Evolutionary conservation across 2,113 vertebrate genomes (phyloP).

Genomic region (Geothlypis trichas): DNA sequence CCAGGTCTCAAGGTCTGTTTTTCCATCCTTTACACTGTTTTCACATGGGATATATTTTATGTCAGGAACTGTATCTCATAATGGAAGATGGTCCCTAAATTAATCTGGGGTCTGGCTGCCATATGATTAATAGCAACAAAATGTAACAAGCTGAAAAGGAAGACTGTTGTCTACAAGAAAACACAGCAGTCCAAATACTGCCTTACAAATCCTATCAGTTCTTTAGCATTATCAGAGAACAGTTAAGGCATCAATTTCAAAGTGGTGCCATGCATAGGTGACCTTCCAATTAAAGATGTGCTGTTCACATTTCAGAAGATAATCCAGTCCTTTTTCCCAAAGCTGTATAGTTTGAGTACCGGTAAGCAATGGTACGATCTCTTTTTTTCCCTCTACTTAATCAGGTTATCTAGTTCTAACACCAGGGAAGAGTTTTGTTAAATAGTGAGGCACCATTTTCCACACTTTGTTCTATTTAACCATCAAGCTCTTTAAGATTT

Average conservation of each 20-base stretch:
- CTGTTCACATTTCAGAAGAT: background rate
- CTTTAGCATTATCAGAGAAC: background rate
- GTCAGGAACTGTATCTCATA: accelerated
- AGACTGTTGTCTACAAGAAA: background rate
- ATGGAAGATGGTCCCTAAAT: background rate
- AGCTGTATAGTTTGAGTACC: background rate
- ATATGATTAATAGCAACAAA: background rate
- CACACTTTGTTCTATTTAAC: background rate
- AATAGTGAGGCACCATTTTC: background rate
- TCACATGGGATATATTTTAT: background rate
- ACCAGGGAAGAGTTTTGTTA: background rate
- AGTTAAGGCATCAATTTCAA: background rate
- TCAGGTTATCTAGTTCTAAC: background rate
- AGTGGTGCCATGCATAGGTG: background rate
- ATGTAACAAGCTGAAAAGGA: background rate
- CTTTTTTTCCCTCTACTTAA: accelerated
- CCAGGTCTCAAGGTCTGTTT: background rate
- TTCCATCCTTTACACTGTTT: background rate
- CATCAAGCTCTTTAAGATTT: background rate
- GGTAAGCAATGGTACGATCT: background rate
- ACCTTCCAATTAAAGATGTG: background rate
- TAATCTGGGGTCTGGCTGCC: background rate
- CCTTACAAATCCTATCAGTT: background rate
- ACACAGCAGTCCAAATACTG: background rate
- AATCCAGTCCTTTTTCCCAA: background rate